Conservation (phyloP, 2,888 invertebrate genomes). For the Notodonta dromedarius region DNA sequence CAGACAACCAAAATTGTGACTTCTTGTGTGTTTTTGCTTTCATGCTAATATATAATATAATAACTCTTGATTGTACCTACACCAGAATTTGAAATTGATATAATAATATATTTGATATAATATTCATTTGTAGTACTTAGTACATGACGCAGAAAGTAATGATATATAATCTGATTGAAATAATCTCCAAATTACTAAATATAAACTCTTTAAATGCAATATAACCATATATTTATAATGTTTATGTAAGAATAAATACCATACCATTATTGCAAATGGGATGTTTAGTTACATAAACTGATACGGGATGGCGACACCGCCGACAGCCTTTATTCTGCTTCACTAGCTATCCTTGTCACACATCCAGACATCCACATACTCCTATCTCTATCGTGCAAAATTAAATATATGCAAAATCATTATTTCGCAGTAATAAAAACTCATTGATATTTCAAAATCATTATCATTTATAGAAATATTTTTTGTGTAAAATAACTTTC, state of each 20-base stretch:
- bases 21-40: too few relatives aligned
- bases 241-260: not conserved
- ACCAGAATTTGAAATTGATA: not conserved
- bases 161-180: too few relatives aligned
- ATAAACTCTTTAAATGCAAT: too few relatives aligned
- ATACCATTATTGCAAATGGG: not conserved
- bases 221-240: not conserved
- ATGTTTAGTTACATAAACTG: slow-evolving; percentile 11
- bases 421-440: slow-evolving; percentile 8
- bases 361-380: slow-evolving; percentile 13
- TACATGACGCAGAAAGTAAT: too few relatives aligned
- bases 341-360: slow-evolving; percentile 31
- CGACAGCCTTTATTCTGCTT: slow-evolving; percentile 9
- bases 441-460: slow-evolving; percentile 7
- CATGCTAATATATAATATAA: too few relatives aligned
- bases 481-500: not conserved
- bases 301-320: slow-evolving; percentile 48
- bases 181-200: too few relatives aligned
- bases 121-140: too few relatives aligned
- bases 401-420: slow-evolving; percentile 7
- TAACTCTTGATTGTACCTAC: too few relatives aligned
- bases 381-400: slow-evolving; percentile 21
- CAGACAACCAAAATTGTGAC: not conserved
- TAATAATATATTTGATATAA: too few relatives aligned
- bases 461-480: too few relatives aligned